Evolutionary conservation across 2,797 vertebrate genomes (phyloP).

Genomic region (Protosalanx chinensis): DNA sequence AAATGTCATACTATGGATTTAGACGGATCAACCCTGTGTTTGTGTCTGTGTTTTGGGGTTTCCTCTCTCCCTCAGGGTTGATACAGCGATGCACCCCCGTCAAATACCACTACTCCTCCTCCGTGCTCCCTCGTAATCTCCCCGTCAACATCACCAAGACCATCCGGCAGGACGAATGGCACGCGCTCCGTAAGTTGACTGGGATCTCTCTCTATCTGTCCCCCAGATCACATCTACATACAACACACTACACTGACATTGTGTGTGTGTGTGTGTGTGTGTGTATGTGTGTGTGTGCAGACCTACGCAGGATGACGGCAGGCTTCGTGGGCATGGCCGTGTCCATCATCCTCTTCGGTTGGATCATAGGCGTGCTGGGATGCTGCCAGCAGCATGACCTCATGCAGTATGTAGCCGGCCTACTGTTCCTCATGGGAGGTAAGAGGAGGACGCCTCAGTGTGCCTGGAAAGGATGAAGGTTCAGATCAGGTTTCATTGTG

Average conservation of each 20-base stretch:
- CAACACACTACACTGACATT: too few species aligned
- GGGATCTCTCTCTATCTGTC: background rate
- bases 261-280: constrained; percentile 4
- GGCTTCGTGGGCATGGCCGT: constrained; percentile 95
- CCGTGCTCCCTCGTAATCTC: constrained; percentile 85
- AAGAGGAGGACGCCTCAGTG: constrained; percentile 52
- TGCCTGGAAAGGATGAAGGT: background rate
- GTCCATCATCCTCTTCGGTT: constrained; percentile 93
- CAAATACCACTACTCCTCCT: constrained; percentile 95
- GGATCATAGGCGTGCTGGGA: constrained; percentile 90
- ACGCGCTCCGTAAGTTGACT: constrained; percentile 86
- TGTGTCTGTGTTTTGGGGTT: too few species aligned
- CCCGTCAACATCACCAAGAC: constrained; percentile 90
- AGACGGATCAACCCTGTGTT: background rate
- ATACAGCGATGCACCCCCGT: constrained; percentile 87
- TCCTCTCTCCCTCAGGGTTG: constrained; percentile 67
- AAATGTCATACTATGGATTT: background rate
- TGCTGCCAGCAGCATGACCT: constrained; percentile 94
- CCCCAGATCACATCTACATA: background rate
- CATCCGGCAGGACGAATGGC: constrained; percentile 94
- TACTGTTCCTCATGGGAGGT: constrained; percentile 98
- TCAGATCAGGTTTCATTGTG: background rate
- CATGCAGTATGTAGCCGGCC: constrained; percentile 95
- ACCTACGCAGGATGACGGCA: constrained; percentile 91
- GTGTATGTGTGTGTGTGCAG: constrained; percentile 56